Evolutionary conservation across 53 echinoderm and acorn worm species (phyloP), one percentile per base, ranked within the genome.

Genomic region (Echinometra lucunter): DNA sequence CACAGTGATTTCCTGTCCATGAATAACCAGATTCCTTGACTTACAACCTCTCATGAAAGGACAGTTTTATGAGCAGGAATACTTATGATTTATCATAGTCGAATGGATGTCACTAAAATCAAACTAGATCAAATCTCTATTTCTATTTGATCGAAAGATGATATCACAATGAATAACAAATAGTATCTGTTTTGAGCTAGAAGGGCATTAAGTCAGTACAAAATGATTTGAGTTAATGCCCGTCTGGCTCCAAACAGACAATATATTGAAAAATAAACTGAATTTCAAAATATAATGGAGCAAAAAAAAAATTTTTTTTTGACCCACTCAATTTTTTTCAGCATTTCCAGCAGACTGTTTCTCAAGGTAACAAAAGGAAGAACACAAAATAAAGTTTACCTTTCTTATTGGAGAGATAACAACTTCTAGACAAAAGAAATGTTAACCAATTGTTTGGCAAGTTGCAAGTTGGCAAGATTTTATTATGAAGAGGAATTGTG

Each of bases 381-480:
- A 32, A 69, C 1, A 69, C 15, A n/a, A n/a, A n/a, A 40, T 4
- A 11, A 40, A 42, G 40, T 0, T 42, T 40, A 78, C 6, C 78
- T 40, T 35, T 72, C 34, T 72, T 16, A 10, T 11, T 72, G 15
- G 16, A 13, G 53, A 72, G n/a, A 75, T 40, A 18, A 32, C 17
- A 19, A n/a, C 38, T 40, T 75, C 0, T 40, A 75, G 42, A 75
- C 75, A 75, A 34, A 35, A 75, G 37, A 49, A 83, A 47, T 83
- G n/a, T 18, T 21, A n/a, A 15, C 49, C 27, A 27, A 49, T 85
- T 85, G 85, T 85, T 47, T 45, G 11, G 85, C 53, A 85, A 85
- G 28, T 85, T 85, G 85, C 85, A 85, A 85, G 28, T 47, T 49
- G 47, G 85, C 85, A 85, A 40, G 18, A 47, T 85, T 49, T 2